Percentiles rank a stretch among this genome's conserved stretches.
These are phyloP conservation scores for Cylas formicarius DNA, from an alignment of 1,140 invertebrate genomes.

Conservation along the genomic window DNA sequence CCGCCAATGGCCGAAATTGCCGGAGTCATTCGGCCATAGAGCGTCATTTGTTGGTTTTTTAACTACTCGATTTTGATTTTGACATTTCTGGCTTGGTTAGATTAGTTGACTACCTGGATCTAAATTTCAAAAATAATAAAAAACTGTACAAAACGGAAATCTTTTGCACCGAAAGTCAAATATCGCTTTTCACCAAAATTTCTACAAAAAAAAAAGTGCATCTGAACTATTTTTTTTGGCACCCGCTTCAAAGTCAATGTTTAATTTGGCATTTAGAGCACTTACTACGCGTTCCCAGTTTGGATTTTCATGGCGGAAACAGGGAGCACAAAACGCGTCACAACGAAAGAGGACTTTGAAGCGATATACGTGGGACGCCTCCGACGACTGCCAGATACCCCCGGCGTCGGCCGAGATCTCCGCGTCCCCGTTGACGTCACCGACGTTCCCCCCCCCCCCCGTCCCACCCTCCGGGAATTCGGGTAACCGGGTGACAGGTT, in stretches of 20 bases:
- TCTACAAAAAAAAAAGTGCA: too few species aligned
- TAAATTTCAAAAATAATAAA: background rate
- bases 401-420: too few species aligned
- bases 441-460: slow-evolving; percentile 7
- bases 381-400: too few species aligned
- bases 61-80: background rate
- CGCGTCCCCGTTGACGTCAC: too few species aligned
- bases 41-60: background rate
- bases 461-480: slow-evolving; percentile 11
- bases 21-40: background rate
- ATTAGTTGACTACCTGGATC: background rate
- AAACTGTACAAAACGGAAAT: too few species aligned
- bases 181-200: too few species aligned
- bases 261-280: background rate
- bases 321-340: too few species aligned
- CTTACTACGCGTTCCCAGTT: slow-evolving; percentile 17
- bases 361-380: background rate
- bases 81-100: background rate
- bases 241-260: too few species aligned
- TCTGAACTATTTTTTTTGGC: too few species aligned
- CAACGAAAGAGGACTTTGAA: background rate
- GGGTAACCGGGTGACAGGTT: slow-evolving; percentile 26
- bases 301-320: slow-evolving; percentile 20
- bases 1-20: background rate
- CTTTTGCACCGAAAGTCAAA: too few species aligned